Conservation (phyloP, 2,888 invertebrate genomes). For the Ashinkailepas kermadecensis region DNA sequence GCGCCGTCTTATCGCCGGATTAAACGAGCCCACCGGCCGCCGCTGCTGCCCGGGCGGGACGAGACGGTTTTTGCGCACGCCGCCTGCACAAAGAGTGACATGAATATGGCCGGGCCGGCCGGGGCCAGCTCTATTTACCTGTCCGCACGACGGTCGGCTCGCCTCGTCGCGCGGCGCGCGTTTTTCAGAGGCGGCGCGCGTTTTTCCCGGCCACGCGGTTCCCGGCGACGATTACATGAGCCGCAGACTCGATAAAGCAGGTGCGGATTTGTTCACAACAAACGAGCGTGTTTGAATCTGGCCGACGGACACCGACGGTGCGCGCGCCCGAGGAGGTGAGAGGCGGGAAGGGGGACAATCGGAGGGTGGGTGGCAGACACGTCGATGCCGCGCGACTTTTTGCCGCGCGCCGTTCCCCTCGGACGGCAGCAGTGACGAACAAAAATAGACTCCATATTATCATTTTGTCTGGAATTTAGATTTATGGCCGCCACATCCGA, state of each 20-base stretch:
- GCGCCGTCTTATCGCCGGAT: not conserved
- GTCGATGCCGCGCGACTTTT: not conserved
- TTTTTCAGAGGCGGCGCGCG: not conserved
- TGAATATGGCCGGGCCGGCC: constrained; percentile 11
- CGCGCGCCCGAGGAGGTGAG: not conserved
- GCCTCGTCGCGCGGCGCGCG: not conserved
- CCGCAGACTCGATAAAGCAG: not conserved
- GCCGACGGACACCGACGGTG: not conserved
- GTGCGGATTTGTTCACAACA: constrained; percentile 22
- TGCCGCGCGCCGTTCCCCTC: not conserved
- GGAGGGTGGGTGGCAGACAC: not conserved
- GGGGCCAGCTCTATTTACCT: constrained; percentile 7
- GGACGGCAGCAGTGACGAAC: not conserved
- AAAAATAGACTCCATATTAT: constrained; percentile 16
- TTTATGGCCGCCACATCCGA: constrained; percentile 2
- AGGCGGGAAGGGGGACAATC: too few relatives aligned
- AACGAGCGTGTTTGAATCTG: not conserved
- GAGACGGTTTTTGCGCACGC: not conserved
- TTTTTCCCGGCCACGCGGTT: not conserved
- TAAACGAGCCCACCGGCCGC: not conserved
- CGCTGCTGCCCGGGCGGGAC: not conserved
- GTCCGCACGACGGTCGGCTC: not conserved
- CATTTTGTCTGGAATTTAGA: constrained; percentile 15
- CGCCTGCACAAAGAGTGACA: constrained; percentile 21
- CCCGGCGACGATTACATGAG: not conserved